Evolutionary conservation across 1,140 invertebrate species (phyloP).

Genomic region (Whitmania pigra): DNA sequence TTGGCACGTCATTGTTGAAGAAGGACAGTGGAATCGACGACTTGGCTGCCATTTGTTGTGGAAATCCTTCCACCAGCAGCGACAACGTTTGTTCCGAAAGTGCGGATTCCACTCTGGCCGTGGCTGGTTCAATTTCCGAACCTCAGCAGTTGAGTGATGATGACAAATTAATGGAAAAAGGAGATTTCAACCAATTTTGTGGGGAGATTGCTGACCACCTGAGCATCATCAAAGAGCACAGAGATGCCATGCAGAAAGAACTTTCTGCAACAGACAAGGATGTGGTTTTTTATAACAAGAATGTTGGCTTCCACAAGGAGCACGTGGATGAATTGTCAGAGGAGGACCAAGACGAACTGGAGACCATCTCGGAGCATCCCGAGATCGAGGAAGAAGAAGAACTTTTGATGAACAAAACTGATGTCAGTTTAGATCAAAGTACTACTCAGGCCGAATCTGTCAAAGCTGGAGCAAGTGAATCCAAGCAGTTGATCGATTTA

Average conservation of each 20-base stretch:
- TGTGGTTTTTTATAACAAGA: constrained; percentile 4
- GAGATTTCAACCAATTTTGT: constrained; percentile 12
- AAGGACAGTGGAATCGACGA: background rate
- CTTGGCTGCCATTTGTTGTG: background rate
- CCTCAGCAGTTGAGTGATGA: background rate
- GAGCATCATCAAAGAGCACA: background rate
- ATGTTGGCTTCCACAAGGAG: constrained; percentile 8
- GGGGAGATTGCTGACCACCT: background rate
- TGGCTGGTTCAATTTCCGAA: background rate
- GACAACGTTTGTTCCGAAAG: background rate
- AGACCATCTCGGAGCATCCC: constrained; percentile 3
- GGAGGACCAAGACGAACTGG: constrained; percentile 6
- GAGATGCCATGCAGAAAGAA: constrained; percentile 1
- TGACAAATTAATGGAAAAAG: background rate
- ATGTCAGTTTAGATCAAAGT: too few species aligned
- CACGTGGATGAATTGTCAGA: background rate
- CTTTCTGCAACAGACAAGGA: background rate
- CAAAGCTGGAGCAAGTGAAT: too few species aligned
- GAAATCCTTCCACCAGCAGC: background rate
- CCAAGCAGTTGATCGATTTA: too few species aligned
- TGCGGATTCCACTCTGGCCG: background rate
- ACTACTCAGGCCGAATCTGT: too few species aligned
- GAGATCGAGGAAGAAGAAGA: constrained; percentile 3
- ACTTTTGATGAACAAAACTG: background rate
- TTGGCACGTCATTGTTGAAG: background rate